phyloP scores from a whole-genome alignment of 2,888 invertebrate species.

The Nemotelus nigrinus region DNA sequence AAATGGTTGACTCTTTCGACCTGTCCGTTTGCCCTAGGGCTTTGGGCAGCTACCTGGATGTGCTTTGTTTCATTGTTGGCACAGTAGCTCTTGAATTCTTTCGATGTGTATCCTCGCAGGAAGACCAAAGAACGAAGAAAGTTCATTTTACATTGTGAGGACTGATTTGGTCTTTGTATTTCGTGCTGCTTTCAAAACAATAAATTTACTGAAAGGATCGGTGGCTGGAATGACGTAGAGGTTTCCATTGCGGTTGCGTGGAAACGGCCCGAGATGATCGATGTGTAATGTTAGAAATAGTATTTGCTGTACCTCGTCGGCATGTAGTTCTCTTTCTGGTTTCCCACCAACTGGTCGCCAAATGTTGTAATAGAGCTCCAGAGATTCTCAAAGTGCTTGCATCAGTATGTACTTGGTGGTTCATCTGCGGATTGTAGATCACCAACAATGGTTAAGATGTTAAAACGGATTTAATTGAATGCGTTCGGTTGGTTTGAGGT shows the following conservation, averaged over 20 bases:
- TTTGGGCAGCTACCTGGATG: too few species aligned
- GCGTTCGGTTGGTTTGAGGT: not conserved
- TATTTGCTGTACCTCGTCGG: too few species aligned
- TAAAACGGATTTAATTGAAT: not conserved
- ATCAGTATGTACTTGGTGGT: too few species aligned
- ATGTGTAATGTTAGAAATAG: not conserved
- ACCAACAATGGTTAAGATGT: not conserved
- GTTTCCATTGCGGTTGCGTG: slow-evolving; percentile 35
- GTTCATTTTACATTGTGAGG: slow-evolving; percentile 48
- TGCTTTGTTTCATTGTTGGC: too few species aligned
- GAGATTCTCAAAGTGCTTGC: too few species aligned
- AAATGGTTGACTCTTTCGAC: too few species aligned
- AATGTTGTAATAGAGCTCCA: too few species aligned
- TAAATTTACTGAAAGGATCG: not conserved
- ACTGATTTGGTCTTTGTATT: slow-evolving; percentile 51
- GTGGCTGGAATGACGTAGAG: slow-evolving; percentile 29
- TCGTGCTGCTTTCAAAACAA: slow-evolving; percentile 20
- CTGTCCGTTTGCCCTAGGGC: too few species aligned
- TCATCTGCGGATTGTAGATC: not conserved
- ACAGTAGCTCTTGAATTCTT: too few species aligned
- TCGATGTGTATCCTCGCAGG: too few species aligned
- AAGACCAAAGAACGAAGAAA: slow-evolving; percentile 41
- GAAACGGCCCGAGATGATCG: slow-evolving; percentile 22
- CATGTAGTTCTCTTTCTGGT: too few species aligned
- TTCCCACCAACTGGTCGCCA: too few species aligned